Conservation (phyloP, 2,888 invertebrate species). For the Macaria liturata region DNA sequence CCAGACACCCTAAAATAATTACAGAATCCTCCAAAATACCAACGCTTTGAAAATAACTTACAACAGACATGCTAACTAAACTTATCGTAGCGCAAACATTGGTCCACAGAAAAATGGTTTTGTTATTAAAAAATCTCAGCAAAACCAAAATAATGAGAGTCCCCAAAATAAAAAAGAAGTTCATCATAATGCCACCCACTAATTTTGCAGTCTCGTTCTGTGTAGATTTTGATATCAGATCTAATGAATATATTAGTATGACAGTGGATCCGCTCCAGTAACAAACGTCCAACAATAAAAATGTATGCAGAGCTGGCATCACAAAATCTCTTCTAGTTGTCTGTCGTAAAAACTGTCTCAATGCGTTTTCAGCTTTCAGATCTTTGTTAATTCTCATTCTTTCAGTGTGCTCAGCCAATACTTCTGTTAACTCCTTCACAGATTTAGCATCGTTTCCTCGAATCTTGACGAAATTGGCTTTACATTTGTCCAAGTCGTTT, state of each 20-base stretch:
- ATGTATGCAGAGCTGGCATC: slow-evolving; percentile 1
- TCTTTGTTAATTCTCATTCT: not conserved
- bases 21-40: slow-evolving; percentile 5
- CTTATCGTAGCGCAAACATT: slow-evolving; percentile 2
- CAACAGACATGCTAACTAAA: slow-evolving; percentile 1
- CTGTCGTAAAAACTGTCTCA: not conserved
- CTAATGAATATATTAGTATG: slow-evolving; percentile 8
- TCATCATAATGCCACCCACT: not conserved
- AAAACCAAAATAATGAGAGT: not conserved
- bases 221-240: slow-evolving; percentile 1
- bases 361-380: not conserved
- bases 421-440: slow-evolving; percentile 6
- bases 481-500: not conserved
- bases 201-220: slow-evolving; percentile 2
- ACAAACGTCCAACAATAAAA: not conserved
- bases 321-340: slow-evolving; percentile 4
- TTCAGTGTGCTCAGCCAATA: not conserved
- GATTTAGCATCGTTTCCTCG: slow-evolving; percentile 10
- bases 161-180: not conserved
- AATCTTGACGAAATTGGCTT: slow-evolving; percentile 7
- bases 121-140: slow-evolving; percentile 24
- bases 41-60: slow-evolving; percentile 4
- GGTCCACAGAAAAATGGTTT: slow-evolving; percentile 22
- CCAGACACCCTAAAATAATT: not conserved
- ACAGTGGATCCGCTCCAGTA: slow-evolving; percentile 12